These are phyloP conservation scores for Ormyrus pomaceus DNA, from an alignment of 2,888 invertebrate genomes.

Conservation along the genomic window DNA sequence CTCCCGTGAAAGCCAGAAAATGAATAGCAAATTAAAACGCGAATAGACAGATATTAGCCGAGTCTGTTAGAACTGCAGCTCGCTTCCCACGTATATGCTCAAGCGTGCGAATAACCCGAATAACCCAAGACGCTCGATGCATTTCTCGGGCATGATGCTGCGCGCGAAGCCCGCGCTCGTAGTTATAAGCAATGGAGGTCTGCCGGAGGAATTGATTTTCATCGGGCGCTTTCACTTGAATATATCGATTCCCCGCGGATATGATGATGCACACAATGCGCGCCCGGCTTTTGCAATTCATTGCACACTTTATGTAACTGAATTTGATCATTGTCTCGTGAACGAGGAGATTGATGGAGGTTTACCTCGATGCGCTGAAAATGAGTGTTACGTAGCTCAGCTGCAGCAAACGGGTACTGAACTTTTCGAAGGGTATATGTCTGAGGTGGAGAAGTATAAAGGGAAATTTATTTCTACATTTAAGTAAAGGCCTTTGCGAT, in stretches of 20 bases:
- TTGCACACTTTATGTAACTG: background rate
- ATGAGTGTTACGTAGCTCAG: no score
- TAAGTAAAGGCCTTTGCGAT: no score
- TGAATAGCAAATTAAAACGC: background rate
- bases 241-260: background rate
- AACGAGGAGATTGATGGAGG: background rate
- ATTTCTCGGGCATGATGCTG: background rate
- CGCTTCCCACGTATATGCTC: conserved; percentile 5
- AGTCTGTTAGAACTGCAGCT: background rate
- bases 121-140: background rate
- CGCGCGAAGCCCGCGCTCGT: no score
- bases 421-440: no score
- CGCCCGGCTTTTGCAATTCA: background rate
- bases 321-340: background rate
- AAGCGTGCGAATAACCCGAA: conserved; percentile 14
- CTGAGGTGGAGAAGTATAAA: no score
- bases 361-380: no score
- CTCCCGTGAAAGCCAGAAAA: background rate
- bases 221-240: conserved; percentile 18
- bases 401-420: no score
- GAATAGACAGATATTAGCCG: no score
- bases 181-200: background rate
- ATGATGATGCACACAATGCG: conserved; percentile 4
- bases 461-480: no score
- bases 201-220: conserved; percentile 10